phyloP scores from a whole-genome alignment of 1,140 invertebrate species.

The Acyrthosiphon pisum region DNA sequence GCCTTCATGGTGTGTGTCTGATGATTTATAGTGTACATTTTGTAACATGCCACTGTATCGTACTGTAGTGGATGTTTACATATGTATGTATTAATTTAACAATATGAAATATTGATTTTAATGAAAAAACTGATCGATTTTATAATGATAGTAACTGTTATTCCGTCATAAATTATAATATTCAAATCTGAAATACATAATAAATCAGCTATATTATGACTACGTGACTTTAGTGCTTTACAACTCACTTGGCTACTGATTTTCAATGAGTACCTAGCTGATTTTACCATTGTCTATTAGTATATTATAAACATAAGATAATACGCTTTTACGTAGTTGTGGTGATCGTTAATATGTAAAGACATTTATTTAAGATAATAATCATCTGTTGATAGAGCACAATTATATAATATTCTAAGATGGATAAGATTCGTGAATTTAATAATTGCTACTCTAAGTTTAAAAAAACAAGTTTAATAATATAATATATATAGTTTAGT shows the following conservation, averaged over 20 bases:
- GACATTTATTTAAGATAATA: not conserved
- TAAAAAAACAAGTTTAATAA: not conserved
- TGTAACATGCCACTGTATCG: not conserved
- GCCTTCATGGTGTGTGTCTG: too few relatives aligned
- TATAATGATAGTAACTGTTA: not conserved
- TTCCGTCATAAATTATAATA: not conserved
- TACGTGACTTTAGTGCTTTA: too few relatives aligned
- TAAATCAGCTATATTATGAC: not conserved
- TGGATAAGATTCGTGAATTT: not conserved
- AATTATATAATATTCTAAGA: not conserved
- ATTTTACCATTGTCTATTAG: too few relatives aligned
- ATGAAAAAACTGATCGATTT: not conserved
- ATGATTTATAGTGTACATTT: too few relatives aligned
- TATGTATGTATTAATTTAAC: not conserved
- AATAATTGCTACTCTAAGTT: not conserved
- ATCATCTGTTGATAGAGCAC: not conserved
- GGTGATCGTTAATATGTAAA: not conserved
- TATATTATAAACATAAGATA: not conserved
- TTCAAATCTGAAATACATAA: not conserved
- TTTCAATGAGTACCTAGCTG: not conserved
- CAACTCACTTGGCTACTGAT: not conserved
- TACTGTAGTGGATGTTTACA: not conserved
- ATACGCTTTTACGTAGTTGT: not conserved
- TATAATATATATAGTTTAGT: not conserved
- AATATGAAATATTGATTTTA: not conserved